A percentile compares a stretch with the other conserved stretches of the same genome.
Evolutionary conservation across 2,113 vertebrate genomes (phyloP).

Genomic region (Eleginops maclovinus): DNA sequence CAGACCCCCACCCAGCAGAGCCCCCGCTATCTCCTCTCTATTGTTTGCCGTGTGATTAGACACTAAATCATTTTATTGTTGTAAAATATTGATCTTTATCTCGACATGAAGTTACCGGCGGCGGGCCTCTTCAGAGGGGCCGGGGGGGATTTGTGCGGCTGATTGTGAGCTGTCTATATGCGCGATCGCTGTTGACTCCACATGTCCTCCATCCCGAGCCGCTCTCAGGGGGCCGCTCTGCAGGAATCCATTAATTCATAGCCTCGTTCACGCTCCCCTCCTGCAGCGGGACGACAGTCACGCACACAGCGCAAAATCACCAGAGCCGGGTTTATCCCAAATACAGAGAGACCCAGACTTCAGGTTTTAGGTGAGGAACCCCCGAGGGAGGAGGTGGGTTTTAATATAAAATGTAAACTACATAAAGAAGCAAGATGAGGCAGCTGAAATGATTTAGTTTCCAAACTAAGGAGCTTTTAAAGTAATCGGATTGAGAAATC

Average conservation of each 20-base stretch:
- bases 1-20: not conserved
- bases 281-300: slow-evolving; percentile 15
- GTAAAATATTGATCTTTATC: slow-evolving; percentile 72
- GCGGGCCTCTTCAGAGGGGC: slow-evolving; percentile 61
- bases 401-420: too few relatives aligned
- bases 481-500: too few relatives aligned
- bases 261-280: too few relatives aligned
- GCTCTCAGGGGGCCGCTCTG: slow-evolving; percentile 66
- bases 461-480: too few relatives aligned
- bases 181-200: slow-evolving; percentile 44
- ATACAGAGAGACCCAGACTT: slow-evolving; percentile 13
- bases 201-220: slow-evolving; percentile 52
- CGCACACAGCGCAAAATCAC: slow-evolving; percentile 31
- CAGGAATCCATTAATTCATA: slow-evolving; percentile 67
- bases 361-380: not conserved
- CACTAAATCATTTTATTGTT: slow-evolving; percentile 39
- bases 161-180: slow-evolving; percentile 53
- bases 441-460: too few relatives aligned
- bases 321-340: slow-evolving; percentile 9
- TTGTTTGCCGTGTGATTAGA: slow-evolving; percentile 55
- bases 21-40: not conserved
- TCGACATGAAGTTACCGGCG: slow-evolving; percentile 71
- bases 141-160: slow-evolving; percentile 65
- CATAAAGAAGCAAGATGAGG: not conserved
- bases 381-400: too few relatives aligned